Evolutionary conservation across 2,113 vertebrate genomes (phyloP), one percentile per base, ranked within the genome.

Genomic region (Bolborhynchus lineola): DNA sequence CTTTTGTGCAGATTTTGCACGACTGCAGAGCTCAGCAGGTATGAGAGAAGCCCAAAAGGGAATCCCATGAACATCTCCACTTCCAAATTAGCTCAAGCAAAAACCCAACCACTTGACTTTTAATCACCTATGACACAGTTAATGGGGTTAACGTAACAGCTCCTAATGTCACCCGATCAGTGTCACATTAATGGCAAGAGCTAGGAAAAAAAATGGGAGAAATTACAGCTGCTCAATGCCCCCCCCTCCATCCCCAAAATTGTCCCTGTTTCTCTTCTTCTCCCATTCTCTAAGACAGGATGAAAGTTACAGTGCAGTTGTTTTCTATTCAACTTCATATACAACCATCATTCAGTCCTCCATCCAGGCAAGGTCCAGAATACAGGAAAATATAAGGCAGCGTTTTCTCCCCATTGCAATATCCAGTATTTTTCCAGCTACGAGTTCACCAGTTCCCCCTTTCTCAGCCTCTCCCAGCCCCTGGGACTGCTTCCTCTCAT

Each of bases 131-230:
- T 8, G 17, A 52, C 21, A 46, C 29, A 24, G 44, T 2, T 8
- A 37, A 18, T 3, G 11, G 6, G 31, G 17, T 23, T 5, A 0
- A 41, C 16, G 0, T 26, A 47, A 77, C 39, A 53, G 29, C 16
- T 44, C 57, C 9, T 44, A 2, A 3, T 11, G 11, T 50, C 53
- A 83, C 35, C 28, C 28, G 31, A 78, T 55, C 24, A 50, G 72
- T 20, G 20, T 7, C 11, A 17, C 35, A 41, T 14, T 50, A 68
- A 44, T 4, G 1, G 53, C 59, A 72, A 59, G 24, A 86, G 31
- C 24, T 39, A 52, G 42, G 29, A 55, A 63, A 83, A 83, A 64
- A 77, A 13, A 2, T 2, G 44, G 21, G 23, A 65, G 26, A 47
- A 83, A 7, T 62, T 68, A 26, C 6, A 68, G 47, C 53, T 83